A percentile compares a stretch with the other conserved stretches of the same genome.
Evolutionary conservation across 2,888 invertebrate genomes (phyloP).

Genomic region (Metacarcinus magister): DNA sequence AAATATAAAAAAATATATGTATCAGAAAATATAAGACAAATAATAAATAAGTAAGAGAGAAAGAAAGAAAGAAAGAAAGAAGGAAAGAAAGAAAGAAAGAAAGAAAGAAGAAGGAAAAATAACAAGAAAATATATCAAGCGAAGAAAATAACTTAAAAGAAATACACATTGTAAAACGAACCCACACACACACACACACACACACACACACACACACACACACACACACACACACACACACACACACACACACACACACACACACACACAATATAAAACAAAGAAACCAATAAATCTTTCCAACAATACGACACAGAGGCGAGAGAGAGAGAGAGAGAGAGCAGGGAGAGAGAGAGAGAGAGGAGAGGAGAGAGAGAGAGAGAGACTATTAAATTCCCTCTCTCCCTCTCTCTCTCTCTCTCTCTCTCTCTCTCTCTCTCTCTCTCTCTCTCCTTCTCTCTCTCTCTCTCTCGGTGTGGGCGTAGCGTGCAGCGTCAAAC

Average conservation of each 20-base stretch:
- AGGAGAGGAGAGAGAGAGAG: too few relatives aligned
- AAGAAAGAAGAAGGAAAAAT: neutral
- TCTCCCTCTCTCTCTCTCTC: neutral
- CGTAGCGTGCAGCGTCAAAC: neutral
- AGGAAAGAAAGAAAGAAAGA: neutral
- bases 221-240: too few relatives aligned
- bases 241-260: neutral
- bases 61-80: neutral
- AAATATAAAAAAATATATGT: neutral
- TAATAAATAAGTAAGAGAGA: neutral
- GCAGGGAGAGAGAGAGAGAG: too few relatives aligned
- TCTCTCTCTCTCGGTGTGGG: neutral
- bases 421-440: conserved; percentile 16
- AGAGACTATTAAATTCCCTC: too few relatives aligned
- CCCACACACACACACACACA: too few relatives aligned
- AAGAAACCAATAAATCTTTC: neutral
- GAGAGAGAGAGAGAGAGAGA: too few relatives aligned
- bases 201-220: too few relatives aligned
- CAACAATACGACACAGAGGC: too few relatives aligned
- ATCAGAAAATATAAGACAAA: neutral
- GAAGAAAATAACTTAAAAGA: neutral
- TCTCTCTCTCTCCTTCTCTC: neutral
- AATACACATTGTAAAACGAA: neutral
- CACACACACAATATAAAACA: neutral
- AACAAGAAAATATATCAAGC: neutral